phyloP scores from a whole-genome alignment of 2,797 vertebrate species.

The Periophthalmus magnuspinnatus region DNA sequence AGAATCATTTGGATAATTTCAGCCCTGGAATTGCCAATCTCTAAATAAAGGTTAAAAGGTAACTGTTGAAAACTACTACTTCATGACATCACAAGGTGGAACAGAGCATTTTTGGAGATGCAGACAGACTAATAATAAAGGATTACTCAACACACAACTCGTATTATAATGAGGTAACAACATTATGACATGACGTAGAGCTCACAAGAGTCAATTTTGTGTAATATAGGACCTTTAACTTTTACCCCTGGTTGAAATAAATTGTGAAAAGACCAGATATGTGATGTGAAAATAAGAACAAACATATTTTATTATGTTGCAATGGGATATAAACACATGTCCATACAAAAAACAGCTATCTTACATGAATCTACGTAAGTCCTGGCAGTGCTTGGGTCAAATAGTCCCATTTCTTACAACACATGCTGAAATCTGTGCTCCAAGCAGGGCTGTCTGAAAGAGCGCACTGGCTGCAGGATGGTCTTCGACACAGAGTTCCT shows the following conservation, averaged over 20 bases:
- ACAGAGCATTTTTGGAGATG: too few relatives aligned
- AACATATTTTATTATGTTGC: slow-evolving; percentile 44
- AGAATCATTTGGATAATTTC: too few relatives aligned
- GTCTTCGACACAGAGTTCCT: slow-evolving; percentile 82
- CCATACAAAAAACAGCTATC: slow-evolving; percentile 36
- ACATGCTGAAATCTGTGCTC: slow-evolving; percentile 70
- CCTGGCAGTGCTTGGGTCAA: slow-evolving; percentile 24
- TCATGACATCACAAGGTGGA: too few relatives aligned
- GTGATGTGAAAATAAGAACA: slow-evolving; percentile 24
- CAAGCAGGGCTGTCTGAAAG: slow-evolving; percentile 77
- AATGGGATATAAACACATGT: slow-evolving; percentile 31
- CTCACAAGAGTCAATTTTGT: too few relatives aligned
- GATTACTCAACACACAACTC: too few relatives aligned
- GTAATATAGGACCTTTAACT: not conserved
- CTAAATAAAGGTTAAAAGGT: too few relatives aligned
- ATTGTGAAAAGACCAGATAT: slow-evolving; percentile 29
- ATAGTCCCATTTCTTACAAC: slow-evolving; percentile 57
- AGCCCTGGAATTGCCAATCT: too few relatives aligned
- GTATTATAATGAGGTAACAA: too few relatives aligned
- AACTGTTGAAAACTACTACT: too few relatives aligned
- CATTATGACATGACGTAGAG: too few relatives aligned
- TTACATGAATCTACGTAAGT: slow-evolving; percentile 51
- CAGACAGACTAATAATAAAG: too few relatives aligned
- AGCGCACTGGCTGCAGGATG: slow-evolving; percentile 74
- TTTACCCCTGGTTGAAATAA: not conserved